A percentile compares a stretch with the other conserved stretches of the same genome.
Conservation (phyloP, 2,113 vertebrate species). For the Prionailurus viverrinus region DNA sequence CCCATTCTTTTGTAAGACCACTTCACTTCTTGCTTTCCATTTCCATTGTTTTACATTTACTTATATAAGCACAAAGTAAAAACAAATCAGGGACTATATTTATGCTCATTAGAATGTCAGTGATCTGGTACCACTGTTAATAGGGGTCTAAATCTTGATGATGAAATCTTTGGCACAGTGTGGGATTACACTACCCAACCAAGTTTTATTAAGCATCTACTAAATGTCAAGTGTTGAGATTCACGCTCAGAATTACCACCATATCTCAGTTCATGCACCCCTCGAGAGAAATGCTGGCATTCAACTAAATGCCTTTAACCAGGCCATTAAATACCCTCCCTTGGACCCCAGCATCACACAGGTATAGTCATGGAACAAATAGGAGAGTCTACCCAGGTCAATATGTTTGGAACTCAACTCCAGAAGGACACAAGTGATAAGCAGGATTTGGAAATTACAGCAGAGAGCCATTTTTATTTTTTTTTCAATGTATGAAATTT, state of each 20-base stretch:
- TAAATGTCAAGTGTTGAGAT: not conserved
- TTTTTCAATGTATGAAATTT: no score
- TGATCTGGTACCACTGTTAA: not conserved
- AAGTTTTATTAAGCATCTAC: not conserved
- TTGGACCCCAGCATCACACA: not conserved
- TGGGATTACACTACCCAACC: not conserved
- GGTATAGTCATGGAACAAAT: constrained; percentile 15
- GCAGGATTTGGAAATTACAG: not conserved
- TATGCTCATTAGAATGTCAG: not conserved
- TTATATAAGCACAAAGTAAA: not conserved
- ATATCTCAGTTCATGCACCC: not conserved
- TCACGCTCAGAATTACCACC: not conserved
- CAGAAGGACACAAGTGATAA: not conserved
- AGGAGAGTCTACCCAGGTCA: not conserved
- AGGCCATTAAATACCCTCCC: not conserved
- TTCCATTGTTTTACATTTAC: not conserved
- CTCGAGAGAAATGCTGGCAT: not conserved
- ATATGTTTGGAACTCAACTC: not conserved
- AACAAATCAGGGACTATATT: not conserved
- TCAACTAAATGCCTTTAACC: not conserved
- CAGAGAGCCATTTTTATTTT: not conserved
- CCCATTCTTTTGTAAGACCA: not conserved
- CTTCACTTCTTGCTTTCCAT: not conserved
- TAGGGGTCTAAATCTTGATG: not conserved
- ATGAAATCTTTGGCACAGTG: not conserved